Conservation (phyloP, 1,140 invertebrate species). For the Asbolus verrucosus region DNA sequence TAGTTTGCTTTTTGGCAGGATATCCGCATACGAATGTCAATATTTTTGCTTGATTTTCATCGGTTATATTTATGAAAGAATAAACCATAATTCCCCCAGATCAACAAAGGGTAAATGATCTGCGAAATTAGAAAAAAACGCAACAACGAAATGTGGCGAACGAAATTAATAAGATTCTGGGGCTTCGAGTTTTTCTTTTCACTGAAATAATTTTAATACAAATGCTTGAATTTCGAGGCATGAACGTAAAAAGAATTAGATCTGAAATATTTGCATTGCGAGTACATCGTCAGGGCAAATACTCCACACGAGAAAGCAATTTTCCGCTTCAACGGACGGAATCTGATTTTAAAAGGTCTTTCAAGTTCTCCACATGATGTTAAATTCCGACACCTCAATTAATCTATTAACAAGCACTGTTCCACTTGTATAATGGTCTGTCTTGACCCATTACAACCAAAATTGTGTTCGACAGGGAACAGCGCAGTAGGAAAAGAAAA, state of each 20-base stretch:
- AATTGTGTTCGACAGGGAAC: too few relatives aligned
- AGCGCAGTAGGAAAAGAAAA: too few relatives aligned
- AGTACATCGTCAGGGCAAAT: background rate
- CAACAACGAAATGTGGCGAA: background rate
- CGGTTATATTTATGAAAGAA: background rate
- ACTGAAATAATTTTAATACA: slow-evolving; percentile 9
- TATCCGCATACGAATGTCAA: slow-evolving; percentile 28
- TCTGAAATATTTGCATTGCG: slow-evolving; percentile 1
- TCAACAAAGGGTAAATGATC: background rate
- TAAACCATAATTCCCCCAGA: background rate
- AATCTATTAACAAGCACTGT: background rate
- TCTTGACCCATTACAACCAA: too few relatives aligned
- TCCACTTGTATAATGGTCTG: too few relatives aligned
- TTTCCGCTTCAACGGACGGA: slow-evolving; percentile 14
- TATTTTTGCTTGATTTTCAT: background rate
- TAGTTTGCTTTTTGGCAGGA: slow-evolving; percentile 27
- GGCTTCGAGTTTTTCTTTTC: background rate
- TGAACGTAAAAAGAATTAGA: background rate
- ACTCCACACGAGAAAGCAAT: slow-evolving; percentile 7
- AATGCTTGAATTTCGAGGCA: background rate
- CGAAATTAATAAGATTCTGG: slow-evolving; percentile 9
- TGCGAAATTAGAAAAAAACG: too few relatives aligned
- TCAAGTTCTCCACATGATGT: background rate
- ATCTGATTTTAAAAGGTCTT: slow-evolving; percentile 26
- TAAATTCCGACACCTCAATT: slow-evolving; percentile 12